These are phyloP conservation scores for Escarpia spicata DNA, from an alignment of 2,888 invertebrate species.

Conservation along the genomic window DNA sequence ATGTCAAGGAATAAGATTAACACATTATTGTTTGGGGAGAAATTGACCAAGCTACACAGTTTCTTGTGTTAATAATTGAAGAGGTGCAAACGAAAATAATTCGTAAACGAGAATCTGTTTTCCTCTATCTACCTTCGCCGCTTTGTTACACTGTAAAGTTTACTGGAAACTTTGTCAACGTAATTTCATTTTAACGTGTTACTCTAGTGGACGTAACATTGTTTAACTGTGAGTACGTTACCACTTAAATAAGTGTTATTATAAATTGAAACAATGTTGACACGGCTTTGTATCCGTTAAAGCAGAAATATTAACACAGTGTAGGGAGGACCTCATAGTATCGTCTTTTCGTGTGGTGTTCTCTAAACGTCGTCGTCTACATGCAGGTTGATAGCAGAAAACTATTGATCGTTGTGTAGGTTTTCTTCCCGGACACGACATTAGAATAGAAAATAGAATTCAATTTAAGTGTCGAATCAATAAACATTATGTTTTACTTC, in stretches of 20 bases:
- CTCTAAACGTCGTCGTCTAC: too few relatives aligned
- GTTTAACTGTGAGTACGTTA: not conserved
- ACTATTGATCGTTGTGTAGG: too few relatives aligned
- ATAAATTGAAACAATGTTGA: not conserved
- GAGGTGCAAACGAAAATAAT: not conserved
- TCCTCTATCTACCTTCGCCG: not conserved
- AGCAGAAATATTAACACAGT: not conserved
- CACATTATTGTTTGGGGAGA: not conserved
- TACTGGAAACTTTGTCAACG: not conserved
- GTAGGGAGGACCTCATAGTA: too few relatives aligned
- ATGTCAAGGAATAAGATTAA: not conserved
- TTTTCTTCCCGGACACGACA: too few relatives aligned
- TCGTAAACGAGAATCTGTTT: not conserved
- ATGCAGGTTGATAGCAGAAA: too few relatives aligned
- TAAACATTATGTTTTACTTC: not conserved
- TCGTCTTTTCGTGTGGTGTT: too few relatives aligned
- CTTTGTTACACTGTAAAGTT: not conserved
- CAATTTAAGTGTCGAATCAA: too few relatives aligned
- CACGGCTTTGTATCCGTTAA: not conserved
- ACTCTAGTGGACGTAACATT: not conserved
- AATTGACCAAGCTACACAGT: not conserved
- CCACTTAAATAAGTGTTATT: not conserved
- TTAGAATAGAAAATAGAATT: too few relatives aligned
- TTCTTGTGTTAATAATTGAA: not conserved
- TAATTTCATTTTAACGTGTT: not conserved